A percentile compares a stretch with the other conserved stretches of the same genome.
Evolutionary conservation across 1,140 invertebrate genomes (phyloP).

Genomic region (fruit fly (Drosophila melanogaster)): DNA sequence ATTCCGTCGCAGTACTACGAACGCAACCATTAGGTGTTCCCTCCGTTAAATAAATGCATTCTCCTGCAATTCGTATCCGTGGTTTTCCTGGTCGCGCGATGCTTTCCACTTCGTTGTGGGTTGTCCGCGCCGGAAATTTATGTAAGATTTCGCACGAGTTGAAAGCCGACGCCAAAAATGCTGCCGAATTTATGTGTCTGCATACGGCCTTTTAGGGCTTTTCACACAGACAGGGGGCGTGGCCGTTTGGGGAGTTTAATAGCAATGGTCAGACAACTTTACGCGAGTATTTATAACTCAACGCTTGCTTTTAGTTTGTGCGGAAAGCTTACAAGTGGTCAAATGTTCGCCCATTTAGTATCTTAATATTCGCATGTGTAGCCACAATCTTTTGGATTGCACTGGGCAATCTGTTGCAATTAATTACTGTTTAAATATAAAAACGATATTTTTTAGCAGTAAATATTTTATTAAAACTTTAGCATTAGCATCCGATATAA

Average conservation of each 20-base stretch:
- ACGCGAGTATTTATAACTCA: constrained; percentile 20
- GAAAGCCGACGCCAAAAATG: constrained; percentile 16
- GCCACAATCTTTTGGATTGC: neutral
- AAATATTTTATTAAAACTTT: too few species aligned
- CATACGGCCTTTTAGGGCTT: constrained; percentile 25
- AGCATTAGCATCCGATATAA: too few species aligned
- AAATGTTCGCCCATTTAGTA: neutral
- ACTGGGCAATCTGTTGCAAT: too few species aligned
- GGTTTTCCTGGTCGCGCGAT: neutral
- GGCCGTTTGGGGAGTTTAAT: constrained; percentile 1
- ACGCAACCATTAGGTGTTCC: constrained; percentile 29
- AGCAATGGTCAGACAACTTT: constrained; percentile 9
- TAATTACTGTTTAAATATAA: too few species aligned
- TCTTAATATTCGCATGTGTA: neutral
- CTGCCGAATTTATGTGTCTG: constrained; percentile 49
- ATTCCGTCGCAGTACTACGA: constrained; percentile 71
- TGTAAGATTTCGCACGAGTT: constrained; percentile 54
- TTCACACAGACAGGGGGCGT: constrained; percentile 23
- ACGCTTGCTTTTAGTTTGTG: constrained; percentile 11
- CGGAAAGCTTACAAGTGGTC: constrained; percentile 12
- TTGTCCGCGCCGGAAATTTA: constrained; percentile 55
- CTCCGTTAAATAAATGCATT: constrained; percentile 35
- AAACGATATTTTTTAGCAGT: too few species aligned
- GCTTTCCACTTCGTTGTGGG: constrained; percentile 19
- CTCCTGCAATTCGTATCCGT: constrained; percentile 12